phyloP scores from a whole-genome alignment of 2,113 vertebrate species.

The Chunga burmeisteri region DNA sequence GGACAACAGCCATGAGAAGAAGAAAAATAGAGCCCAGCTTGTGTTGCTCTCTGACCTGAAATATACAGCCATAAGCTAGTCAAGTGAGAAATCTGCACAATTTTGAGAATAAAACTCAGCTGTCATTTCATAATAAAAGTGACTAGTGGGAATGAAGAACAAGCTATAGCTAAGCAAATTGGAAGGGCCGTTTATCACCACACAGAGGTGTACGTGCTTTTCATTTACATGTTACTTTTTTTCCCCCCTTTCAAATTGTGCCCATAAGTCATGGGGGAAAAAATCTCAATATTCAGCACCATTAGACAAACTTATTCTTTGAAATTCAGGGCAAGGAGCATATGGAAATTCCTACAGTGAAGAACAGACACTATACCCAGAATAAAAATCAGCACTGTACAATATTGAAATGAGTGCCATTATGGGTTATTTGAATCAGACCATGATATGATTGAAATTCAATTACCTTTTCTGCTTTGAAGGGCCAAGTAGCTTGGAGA shows the following conservation, averaged over 20 bases:
- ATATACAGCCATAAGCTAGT: not conserved
- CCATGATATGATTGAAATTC: constrained; percentile 29
- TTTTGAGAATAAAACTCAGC: constrained; percentile 19
- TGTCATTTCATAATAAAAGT: constrained; percentile 8
- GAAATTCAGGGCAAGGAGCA: constrained; percentile 59
- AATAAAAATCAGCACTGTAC: constrained; percentile 34
- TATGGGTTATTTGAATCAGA: constrained; percentile 8
- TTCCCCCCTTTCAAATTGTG: not conserved
- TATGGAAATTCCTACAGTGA: constrained; percentile 53
- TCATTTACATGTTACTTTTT: not conserved
- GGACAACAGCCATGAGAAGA: not conserved
- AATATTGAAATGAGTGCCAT: constrained; percentile 29
- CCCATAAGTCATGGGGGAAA: not conserved
- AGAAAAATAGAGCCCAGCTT: not conserved
- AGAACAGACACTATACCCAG: not conserved
- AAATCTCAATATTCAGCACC: constrained; percentile 41
- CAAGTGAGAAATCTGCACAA: constrained; percentile 7
- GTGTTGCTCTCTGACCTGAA: constrained; percentile 15
- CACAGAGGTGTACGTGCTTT: not conserved
- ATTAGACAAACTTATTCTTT: constrained; percentile 54
- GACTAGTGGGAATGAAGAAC: not conserved
- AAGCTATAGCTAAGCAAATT: not conserved
- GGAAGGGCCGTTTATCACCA: not conserved
- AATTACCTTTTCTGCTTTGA: constrained; percentile 8
- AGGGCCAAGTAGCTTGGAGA: constrained; percentile 5